These are phyloP conservation scores for Schlechtendalia chinensis DNA, from an alignment of 1,140 invertebrate genomes.

Conservation along the genomic window DNA sequence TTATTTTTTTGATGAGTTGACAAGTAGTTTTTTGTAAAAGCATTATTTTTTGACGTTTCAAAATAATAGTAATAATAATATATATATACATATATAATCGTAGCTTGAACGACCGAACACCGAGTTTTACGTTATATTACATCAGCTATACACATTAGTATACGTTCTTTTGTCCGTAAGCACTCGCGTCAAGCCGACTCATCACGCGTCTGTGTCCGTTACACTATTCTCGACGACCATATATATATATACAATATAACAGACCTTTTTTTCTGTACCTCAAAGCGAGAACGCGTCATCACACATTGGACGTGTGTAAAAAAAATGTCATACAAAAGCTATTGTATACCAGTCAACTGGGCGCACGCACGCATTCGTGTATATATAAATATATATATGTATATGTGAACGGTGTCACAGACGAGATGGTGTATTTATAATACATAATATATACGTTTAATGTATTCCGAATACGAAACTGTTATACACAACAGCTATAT, in stretches of 20 bases:
- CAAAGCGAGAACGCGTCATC: neutral
- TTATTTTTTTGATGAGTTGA: slow-evolving; percentile 23
- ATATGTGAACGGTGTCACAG: neutral
- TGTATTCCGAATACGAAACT: neutral
- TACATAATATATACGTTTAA: neutral
- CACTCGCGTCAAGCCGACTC: slow-evolving; percentile 3
- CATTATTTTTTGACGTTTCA: slow-evolving; percentile 24
- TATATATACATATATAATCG: no score
- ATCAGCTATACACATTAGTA: neutral
- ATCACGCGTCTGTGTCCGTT: neutral
- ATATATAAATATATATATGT: neutral
- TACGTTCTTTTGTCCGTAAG: neutral
- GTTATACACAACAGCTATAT: neutral
- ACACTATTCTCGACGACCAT: neutral
- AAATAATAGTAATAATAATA: slow-evolving; percentile 13
- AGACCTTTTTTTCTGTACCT: neutral
- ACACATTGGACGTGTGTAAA: neutral
- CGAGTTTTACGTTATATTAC: slow-evolving; percentile 3
- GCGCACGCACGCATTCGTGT: neutral
- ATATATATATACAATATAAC: no score
- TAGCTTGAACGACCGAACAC: slow-evolving; percentile 21
- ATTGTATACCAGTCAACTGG: neutral
- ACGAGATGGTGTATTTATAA: neutral
- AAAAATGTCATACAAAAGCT: neutral
- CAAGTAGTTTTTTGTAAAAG: slow-evolving; percentile 17